Percentiles rank a stretch among this genome's conserved stretches.
Conservation (phyloP, 2,888 invertebrate species). For the Nymphalis c-album region DNA sequence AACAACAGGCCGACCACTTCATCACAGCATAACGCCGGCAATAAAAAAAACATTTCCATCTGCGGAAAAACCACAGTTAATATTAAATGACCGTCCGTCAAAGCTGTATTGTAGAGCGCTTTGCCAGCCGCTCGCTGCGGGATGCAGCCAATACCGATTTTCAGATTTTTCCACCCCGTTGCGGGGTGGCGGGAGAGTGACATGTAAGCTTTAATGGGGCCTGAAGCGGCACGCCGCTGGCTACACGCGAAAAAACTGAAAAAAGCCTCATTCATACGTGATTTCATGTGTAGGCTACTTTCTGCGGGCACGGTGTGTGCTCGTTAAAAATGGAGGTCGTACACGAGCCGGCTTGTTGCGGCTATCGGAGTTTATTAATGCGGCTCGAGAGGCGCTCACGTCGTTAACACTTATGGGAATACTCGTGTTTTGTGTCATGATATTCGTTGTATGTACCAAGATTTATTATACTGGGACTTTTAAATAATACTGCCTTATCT, state of each 20-base stretch:
- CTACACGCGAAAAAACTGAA: slow-evolving; percentile 78
- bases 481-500: slow-evolving; percentile 9
- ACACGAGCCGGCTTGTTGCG: slow-evolving; percentile 75
- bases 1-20: slow-evolving; percentile 76
- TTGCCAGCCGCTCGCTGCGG: slow-evolving; percentile 63
- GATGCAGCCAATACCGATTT: slow-evolving; percentile 77
- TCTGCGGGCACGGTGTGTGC: slow-evolving; percentile 74
- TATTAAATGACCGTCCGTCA: slow-evolving; percentile 81
- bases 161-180: slow-evolving; percentile 68
- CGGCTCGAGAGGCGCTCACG: slow-evolving; percentile 56
- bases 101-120: slow-evolving; percentile 76
- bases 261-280: slow-evolving; percentile 80
- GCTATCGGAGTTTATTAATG: slow-evolving; percentile 77
- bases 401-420: slow-evolving; percentile 60
- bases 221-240: slow-evolving; percentile 70
- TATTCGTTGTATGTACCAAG: slow-evolving; percentile 24
- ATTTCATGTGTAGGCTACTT: slow-evolving; percentile 81
- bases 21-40: slow-evolving; percentile 73
- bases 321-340: slow-evolving; percentile 79
- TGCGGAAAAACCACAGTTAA: slow-evolving; percentile 80
- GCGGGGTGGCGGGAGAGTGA: slow-evolving; percentile 65
- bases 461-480: slow-evolving; percentile 38
- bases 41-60: slow-evolving; percentile 80
- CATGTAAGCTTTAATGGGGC: slow-evolving; percentile 80
- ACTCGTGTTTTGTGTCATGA: slow-evolving; percentile 44